A percentile compares a stretch with the other conserved stretches of the same genome.
phyloP scores from a whole-genome alignment of 2,113 vertebrate genomes.

The Muscicapa adusta region DNA sequence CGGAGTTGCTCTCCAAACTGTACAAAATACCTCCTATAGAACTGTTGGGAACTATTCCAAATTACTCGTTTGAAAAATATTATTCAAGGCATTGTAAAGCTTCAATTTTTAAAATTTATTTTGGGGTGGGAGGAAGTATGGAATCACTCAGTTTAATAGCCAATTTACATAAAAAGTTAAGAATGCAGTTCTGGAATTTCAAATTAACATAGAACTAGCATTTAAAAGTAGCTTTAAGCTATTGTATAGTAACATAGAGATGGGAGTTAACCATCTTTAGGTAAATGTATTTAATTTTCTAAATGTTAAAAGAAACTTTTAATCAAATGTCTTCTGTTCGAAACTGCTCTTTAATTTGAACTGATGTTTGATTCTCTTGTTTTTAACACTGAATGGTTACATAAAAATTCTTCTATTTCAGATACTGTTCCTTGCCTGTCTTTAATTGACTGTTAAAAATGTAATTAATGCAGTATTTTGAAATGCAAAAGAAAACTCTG shows the following conservation, averaged over 20 bases:
- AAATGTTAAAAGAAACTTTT: conserved; percentile 74
- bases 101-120: conserved; percentile 19
- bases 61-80: neutral
- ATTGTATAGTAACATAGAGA: conserved; percentile 72
- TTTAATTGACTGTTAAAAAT: neutral
- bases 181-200: conserved; percentile 56
- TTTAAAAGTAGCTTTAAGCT: conserved; percentile 68
- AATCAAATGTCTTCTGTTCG: conserved; percentile 70
- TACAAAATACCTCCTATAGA: conserved; percentile 67
- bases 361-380: conserved; percentile 49
- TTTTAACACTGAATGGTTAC: conserved; percentile 65
- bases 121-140: neutral
- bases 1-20: conserved; percentile 54
- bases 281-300: conserved; percentile 78
- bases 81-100: conserved; percentile 47
- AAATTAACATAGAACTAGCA: conserved; percentile 70
- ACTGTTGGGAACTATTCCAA: conserved; percentile 38
- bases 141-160: neutral
- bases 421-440: neutral
- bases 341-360: conserved; percentile 60
- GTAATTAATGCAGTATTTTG: neutral
- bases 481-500: neutral
- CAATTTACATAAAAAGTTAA: neutral
- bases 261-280: conserved; percentile 72
- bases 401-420: conserved; percentile 65